Base-by-base conservation (phyloP, 2,797 vertebrate genomes). In the Chloroceryle inda region DNA sequence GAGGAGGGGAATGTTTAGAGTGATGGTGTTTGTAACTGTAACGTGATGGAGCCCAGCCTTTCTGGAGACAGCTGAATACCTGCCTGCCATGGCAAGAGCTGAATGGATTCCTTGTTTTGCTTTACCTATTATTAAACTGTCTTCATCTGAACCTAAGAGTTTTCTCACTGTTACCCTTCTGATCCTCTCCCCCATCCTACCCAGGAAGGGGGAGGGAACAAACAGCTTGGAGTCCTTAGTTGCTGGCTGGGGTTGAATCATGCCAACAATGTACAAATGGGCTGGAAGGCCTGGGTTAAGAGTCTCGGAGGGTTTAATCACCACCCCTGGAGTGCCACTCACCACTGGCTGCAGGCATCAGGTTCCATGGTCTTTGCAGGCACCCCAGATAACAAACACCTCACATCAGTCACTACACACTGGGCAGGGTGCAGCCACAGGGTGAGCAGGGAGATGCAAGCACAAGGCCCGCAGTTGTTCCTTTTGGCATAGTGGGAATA, bases 321-420 rank as follows among this genome's bases (percentile, higher is more conserved):
- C 10, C 29, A 21, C 15, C 19, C 8, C 27, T 6, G 5, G 55
- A 71, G n/a, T 42, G 53, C 3, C 67, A 81, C 56, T 16, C 75
- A 45, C 52, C 21, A 26, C 38, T 42, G n/a, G 62, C 47, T 67
- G 13, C 33, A 35, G 29, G 38, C 13, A 4, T 40, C 4, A 42
- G 16, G 13, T 61, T 66, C 74, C 23, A 19, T 3, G 1, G 29
- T 18, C 55, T 59, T 23, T 26, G 35, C 24, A 38, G 37, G 21
- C 10, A 20, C 14, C 19, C 24, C 44, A 50, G 35, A n/a, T 52
- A 61, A 74, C 5, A 62, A 63, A 27, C 10, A 21, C 7, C 9
- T 73, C 16, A 1, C 31, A 33, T 8, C 64, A 31, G 18, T 13
- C 2, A 1, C 5, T 1, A n/a, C 1, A 53, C 1, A 1, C 26